Evolutionary conservation across 2,113 vertebrate genomes (phyloP).

Genomic region (Drymodes brunneopygia): DNA sequence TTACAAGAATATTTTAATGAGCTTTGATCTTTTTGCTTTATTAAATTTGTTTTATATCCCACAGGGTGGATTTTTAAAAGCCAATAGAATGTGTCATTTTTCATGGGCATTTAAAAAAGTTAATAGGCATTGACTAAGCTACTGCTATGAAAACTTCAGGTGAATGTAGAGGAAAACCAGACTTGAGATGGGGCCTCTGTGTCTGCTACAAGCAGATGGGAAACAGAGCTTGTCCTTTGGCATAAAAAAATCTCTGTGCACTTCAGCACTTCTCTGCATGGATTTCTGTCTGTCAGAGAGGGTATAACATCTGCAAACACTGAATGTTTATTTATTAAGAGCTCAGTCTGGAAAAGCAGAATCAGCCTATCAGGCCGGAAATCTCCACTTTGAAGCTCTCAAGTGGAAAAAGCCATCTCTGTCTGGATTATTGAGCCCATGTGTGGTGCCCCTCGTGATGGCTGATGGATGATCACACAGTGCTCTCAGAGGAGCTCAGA

Average conservation of each 20-base stretch:
- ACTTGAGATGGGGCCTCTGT: not conserved
- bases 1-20: not conserved
- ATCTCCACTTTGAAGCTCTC: not conserved
- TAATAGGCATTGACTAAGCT: not conserved
- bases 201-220: not conserved
- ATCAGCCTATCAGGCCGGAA: not conserved
- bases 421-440: not conserved
- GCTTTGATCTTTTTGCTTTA: not conserved
- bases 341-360: not conserved
- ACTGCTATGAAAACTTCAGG: not conserved
- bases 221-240: not conserved
- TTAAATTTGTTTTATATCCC: not conserved
- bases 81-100: not conserved
- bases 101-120: not conserved
- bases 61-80: not conserved
- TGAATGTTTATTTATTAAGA: not conserved
- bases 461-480: not conserved
- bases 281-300: not conserved
- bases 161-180: not conserved
- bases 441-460: not conserved
- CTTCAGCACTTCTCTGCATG: not conserved
- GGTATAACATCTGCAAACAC: not conserved
- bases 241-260: not conserved
- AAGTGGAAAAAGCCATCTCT: not conserved
- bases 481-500: not conserved